Evolutionary conservation across 2,113 vertebrate species (phyloP), one percentile per base, ranked within the genome.

Genomic region (Pedionomus torquatus): DNA sequence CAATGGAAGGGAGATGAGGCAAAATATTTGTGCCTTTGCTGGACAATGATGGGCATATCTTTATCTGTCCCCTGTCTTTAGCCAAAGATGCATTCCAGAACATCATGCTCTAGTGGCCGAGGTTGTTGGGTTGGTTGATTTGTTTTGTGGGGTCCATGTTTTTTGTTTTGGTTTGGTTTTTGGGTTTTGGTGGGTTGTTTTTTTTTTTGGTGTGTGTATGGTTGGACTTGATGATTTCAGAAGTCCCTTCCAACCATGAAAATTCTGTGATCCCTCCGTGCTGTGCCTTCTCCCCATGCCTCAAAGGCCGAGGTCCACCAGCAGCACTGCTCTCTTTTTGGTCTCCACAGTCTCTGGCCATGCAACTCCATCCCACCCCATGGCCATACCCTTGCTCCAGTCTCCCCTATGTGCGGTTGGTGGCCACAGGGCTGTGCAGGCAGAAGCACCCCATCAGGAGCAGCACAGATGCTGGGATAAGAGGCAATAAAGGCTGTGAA

Each of bases 391-490:
- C 48, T 8, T 25, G 25, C 71, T 54, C 54, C 0, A 1, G 31
- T 24, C 28, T 37, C 28, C n/a, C n/a, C 23, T 8, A 0, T 2
- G 3, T 1, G 49, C 4, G 20, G 23, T 1, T 11, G 46, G 43
- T 26, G 66, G 7, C 65, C 5, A 51, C 12, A 17, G 61, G 37
- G 28, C 48, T 13, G 2, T 10, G 52, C 35, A 31, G 82, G 37
- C 0, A 0, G 48, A 61, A 18, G 17, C 43, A n/a, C 8, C 63
- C 49, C 2, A 1, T 20, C 88, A 26, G 85, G 41, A 84, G 21
- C 74, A 26, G 61, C 46, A 5, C 41, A 35, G 43, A 10, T 2
- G 0, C 12, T 11, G 6, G 55, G 69, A n/a, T 58, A 70, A 58
- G 81, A 81, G 81, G 78, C 82, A 39, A 3, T 66, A 46, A 83